A percentile compares a stretch with the other conserved stretches of the same genome.
phyloP scores from a whole-genome alignment of 2,888 invertebrate species.

The Sinodicranocentrus sp. region DNA sequence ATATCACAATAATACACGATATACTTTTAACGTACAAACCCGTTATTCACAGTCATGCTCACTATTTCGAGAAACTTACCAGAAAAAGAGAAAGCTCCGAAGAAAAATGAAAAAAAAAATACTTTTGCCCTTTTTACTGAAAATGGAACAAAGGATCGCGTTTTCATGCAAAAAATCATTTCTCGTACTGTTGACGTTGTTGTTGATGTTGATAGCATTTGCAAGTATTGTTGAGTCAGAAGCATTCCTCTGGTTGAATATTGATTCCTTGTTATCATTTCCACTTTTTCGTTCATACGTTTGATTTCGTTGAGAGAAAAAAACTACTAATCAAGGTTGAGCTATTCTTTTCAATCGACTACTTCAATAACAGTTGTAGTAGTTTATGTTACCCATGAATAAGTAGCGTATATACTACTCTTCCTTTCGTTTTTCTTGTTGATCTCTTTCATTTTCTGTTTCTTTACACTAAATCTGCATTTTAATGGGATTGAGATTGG shows the following conservation, averaged over 20 bases:
- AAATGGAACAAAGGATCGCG: neutral
- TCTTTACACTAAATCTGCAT: slow-evolving; percentile 30
- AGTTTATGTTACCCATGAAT: slow-evolving; percentile 1
- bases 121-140: neutral
- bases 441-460: slow-evolving; percentile 1
- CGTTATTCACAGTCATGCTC: too few relatives aligned
- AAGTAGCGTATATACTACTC: neutral
- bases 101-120: neutral
- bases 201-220: slow-evolving; percentile 15
- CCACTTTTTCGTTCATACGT: neutral
- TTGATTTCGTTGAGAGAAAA: neutral
- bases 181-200: too few relatives aligned
- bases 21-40: too few relatives aligned
- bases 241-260: neutral
- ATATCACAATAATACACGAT: too few relatives aligned
- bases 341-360: neutral
- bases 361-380: neutral
- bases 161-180: too few relatives aligned
- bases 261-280: neutral
- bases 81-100: too few relatives aligned
- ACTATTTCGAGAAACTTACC: too few relatives aligned
- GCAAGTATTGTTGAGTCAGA: slow-evolving; percentile 25
- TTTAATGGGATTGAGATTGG: slow-evolving; percentile 70
- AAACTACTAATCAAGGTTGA: slow-evolving; percentile 13
- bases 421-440: slow-evolving; percentile 11